Evolutionary conservation across 2,888 invertebrate genomes (phyloP).

Genomic region (Clanis bilineata): DNA sequence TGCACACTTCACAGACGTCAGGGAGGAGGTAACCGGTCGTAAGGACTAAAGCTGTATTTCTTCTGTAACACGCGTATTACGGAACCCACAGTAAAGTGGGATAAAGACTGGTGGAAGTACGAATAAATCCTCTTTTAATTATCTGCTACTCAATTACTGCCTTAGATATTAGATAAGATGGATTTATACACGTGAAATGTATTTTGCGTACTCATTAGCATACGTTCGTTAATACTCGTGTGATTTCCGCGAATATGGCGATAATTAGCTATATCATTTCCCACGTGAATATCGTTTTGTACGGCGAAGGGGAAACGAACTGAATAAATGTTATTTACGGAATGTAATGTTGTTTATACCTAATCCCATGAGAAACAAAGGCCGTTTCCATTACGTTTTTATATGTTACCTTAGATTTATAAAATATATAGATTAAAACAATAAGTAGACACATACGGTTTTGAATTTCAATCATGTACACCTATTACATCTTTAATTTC

Average conservation of each 20-base stretch:
- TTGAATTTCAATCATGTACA: too few relatives aligned
- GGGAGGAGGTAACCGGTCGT: too few relatives aligned
- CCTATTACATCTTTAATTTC: too few relatives aligned
- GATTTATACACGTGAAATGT: not conserved
- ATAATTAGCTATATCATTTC: not conserved
- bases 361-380: not conserved
- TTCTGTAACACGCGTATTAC: too few relatives aligned
- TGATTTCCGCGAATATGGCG: slow-evolving; percentile 5
- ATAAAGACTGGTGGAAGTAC: too few relatives aligned
- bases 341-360: not conserved
- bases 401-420: too few relatives aligned
- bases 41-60: too few relatives aligned
- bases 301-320: not conserved
- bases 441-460: too few relatives aligned
- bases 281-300: not conserved
- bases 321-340: not conserved
- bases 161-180: not conserved
- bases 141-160: not conserved
- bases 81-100: too few relatives aligned
- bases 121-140: too few relatives aligned
- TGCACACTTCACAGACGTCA: too few relatives aligned
- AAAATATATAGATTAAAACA: too few relatives aligned
- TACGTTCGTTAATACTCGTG: not conserved
- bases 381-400: not conserved
- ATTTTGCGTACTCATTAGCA: not conserved